These are phyloP conservation scores for Drosophila parthenogenetica DNA, from an alignment of 2,888 invertebrate genomes.

Conservation along the genomic window DNA sequence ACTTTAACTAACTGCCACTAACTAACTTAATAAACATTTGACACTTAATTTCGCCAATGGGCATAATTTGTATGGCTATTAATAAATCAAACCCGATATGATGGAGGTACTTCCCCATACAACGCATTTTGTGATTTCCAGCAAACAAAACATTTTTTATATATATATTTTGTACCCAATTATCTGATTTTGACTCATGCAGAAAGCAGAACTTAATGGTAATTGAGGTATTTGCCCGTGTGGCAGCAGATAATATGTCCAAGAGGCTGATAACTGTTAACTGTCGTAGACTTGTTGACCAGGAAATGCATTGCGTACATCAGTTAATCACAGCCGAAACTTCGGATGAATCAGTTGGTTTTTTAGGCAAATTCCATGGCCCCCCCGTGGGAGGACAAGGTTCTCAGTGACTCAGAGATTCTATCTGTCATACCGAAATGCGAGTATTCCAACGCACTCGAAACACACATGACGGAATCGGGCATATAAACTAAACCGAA, in stretches of 20 bases:
- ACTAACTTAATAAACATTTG: constrained; percentile 9
- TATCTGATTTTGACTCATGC: constrained; percentile 36
- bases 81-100: constrained; percentile 31
- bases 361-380: neutral
- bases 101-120: constrained; percentile 58
- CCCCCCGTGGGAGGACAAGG: neutral
- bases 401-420: constrained; percentile 39
- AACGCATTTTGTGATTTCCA: constrained; percentile 7
- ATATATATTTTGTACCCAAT: neutral
- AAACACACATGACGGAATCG: neutral
- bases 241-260: constrained; percentile 8
- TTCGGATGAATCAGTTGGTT: constrained; percentile 25
- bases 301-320: neutral
- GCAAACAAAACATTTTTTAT: neutral
- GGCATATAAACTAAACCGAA: too few species aligned
- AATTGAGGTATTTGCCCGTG: neutral
- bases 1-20: constrained; percentile 8
- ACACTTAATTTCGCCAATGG: constrained; percentile 8
- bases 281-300: constrained; percentile 15
- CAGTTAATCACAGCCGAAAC: neutral
- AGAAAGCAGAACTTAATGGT: neutral
- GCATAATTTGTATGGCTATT: constrained; percentile 12
- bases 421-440: constrained; percentile 6
- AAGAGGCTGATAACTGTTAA: constrained; percentile 18
- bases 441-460: too few species aligned